A percentile compares a stretch with the other conserved stretches of the same genome.
These are phyloP conservation scores for Eupithecia centaureata DNA, from an alignment of 2,888 invertebrate species.

Conservation along the genomic window DNA sequence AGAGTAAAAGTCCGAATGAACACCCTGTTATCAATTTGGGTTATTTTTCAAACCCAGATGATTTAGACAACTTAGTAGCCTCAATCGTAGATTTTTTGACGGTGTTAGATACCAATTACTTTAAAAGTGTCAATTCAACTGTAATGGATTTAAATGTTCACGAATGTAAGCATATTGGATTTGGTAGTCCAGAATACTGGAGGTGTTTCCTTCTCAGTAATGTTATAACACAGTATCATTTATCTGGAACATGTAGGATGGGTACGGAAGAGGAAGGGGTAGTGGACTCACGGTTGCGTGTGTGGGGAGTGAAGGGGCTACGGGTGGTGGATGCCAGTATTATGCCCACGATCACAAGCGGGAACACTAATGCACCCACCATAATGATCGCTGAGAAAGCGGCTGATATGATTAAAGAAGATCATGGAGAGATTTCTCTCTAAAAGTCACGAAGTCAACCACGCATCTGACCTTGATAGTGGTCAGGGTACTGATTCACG, in stretches of 20 bases:
- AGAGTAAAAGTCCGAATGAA: constrained; percentile 84
- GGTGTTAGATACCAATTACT: constrained; percentile 32
- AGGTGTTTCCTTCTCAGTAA: constrained; percentile 54
- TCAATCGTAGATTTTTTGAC: constrained; percentile 33
- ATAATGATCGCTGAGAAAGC: constrained; percentile 86
- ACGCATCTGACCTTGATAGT: no score
- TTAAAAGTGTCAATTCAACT: constrained; percentile 45
- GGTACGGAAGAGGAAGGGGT: constrained; percentile 54
- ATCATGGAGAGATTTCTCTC: constrained; percentile 32
- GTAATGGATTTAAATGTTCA: constrained; percentile 44
- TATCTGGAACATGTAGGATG: constrained; percentile 63
- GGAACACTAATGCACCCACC: constrained; percentile 84
- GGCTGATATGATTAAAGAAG: constrained; percentile 80
- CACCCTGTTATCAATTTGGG: constrained; percentile 56
- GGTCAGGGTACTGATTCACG: no score
- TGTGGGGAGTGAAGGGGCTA: constrained; percentile 35
- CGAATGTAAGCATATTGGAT: constrained; percentile 48
- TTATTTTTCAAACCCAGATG: constrained; percentile 33
- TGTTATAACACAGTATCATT: constrained; percentile 86
- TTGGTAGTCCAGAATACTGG: constrained; percentile 57
- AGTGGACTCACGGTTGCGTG: constrained; percentile 55
- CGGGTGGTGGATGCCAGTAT: constrained; percentile 85
- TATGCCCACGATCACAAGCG: constrained; percentile 85
- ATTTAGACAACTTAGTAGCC: constrained; percentile 33
- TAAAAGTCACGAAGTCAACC: no score